Conservation (phyloP, 1,140 invertebrate species). For the Batillaria attramentaria region DNA sequence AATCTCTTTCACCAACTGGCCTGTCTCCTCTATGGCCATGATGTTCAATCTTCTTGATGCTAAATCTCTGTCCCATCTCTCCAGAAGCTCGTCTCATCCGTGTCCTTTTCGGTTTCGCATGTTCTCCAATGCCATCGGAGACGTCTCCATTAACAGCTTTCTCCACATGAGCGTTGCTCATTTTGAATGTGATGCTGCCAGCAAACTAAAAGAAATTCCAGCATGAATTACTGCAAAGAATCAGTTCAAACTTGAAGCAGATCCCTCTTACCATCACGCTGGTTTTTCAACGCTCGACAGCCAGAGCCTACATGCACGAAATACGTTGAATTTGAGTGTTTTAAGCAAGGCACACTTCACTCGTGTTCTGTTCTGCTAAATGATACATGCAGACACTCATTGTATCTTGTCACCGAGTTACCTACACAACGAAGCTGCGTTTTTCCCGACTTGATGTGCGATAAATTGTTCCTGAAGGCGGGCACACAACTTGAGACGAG, state of each 20-base stretch:
- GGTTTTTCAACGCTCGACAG: no score
- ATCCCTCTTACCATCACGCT: no score
- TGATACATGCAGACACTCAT: no score
- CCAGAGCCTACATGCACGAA: no score
- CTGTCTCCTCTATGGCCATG: conserved; percentile 18
- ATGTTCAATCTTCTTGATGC: conserved; percentile 29
- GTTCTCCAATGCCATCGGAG: conserved; percentile 17
- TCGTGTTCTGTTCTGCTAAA: no score
- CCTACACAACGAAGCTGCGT: neutral
- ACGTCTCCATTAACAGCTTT: conserved; percentile 43
- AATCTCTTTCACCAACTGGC: conserved; percentile 17
- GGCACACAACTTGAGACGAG: neutral
- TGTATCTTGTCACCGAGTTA: no score
- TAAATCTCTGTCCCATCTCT: conserved; percentile 28
- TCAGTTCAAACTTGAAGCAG: no score
- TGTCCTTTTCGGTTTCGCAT: conserved; percentile 26
- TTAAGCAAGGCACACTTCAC: no score
- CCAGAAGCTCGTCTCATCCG: conserved; percentile 28
- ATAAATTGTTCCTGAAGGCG: neutral
- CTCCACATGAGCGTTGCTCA: conserved; percentile 40
- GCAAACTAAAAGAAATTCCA: neutral
- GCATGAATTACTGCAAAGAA: conserved; percentile 8
- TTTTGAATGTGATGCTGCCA: conserved; percentile 14
- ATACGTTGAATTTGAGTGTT: no score
- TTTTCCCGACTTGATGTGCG: conserved; percentile 3